A percentile compares a stretch with the other conserved stretches of the same genome.
phyloP scores from a whole-genome alignment of 2,797 vertebrate species.

The Lutjanus argentimaculatus region DNA sequence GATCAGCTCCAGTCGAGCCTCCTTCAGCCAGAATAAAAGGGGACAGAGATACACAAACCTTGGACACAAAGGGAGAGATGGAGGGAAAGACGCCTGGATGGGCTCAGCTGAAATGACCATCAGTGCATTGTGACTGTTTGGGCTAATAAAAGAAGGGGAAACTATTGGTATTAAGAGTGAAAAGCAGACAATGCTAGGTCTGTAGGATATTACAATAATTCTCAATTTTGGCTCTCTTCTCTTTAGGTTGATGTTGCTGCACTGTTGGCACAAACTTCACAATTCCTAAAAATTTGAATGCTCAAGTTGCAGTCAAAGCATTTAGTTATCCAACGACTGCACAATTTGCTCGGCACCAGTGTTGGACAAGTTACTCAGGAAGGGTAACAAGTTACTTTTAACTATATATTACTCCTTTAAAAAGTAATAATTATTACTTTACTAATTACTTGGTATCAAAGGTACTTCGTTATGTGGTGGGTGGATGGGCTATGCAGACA shows the following conservation, averaged over 20 bases:
- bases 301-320: too few relatives aligned
- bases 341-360: too few relatives aligned
- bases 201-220: neutral
- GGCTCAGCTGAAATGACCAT: neutral
- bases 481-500: too few relatives aligned
- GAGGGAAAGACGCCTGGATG: conserved; percentile 13
- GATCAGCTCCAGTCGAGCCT: conserved; percentile 62
- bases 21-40: conserved; percentile 51
- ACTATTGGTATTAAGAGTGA: neutral
- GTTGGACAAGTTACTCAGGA: too few relatives aligned
- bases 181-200: neutral
- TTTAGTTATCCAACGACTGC: too few relatives aligned
- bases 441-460: too few relatives aligned
- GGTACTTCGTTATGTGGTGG: too few relatives aligned
- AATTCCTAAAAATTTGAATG: too few relatives aligned
- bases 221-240: neutral
- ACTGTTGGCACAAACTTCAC: neutral
- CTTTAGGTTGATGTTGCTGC: neutral
- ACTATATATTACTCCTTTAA: too few relatives aligned
- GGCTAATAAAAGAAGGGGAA: neutral
- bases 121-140: neutral
- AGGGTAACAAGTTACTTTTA: too few relatives aligned
- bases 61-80: conserved; percentile 12
- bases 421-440: too few relatives aligned
- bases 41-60: conserved; percentile 29